phyloP scores from a whole-genome alignment of 2,797 vertebrate species.

The Carduelis carduelis region DNA sequence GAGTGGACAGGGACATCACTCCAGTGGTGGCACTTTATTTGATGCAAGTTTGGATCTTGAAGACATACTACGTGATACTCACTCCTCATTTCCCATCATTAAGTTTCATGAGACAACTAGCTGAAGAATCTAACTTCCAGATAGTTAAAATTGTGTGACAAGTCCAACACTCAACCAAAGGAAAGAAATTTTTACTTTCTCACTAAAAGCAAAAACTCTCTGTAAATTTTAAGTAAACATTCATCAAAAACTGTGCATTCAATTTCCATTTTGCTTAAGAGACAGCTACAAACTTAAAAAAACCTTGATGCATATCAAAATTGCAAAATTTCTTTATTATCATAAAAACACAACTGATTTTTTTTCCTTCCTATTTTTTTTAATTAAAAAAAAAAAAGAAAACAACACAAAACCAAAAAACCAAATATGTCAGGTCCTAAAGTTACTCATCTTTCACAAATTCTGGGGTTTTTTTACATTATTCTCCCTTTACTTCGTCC shows the following conservation, averaged over 20 bases:
- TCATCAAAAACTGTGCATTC: not conserved
- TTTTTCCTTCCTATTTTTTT: too few species aligned
- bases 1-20: not conserved
- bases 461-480: not conserved
- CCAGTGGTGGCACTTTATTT: not conserved
- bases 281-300: not conserved
- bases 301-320: not conserved
- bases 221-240: not conserved
- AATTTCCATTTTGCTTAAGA: not conserved
- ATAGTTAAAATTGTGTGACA: not conserved
- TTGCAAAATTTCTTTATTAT: not conserved
- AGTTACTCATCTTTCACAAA: not conserved
- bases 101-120: not conserved
- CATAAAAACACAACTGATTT: not conserved
- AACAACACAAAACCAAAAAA: not conserved
- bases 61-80: not conserved
- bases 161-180: not conserved
- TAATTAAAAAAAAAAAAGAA: not conserved
- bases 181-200: not conserved
- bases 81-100: not conserved
- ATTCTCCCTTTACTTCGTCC: accelerated
- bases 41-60: not conserved
- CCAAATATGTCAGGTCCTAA: not conserved
- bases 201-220: not conserved
- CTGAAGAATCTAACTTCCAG: not conserved